Percentiles rank a stretch among this genome's conserved stretches.
Evolutionary conservation across 1,140 invertebrate genomes (phyloP).

Genomic region (Pseudomyrmex concolor): DNA sequence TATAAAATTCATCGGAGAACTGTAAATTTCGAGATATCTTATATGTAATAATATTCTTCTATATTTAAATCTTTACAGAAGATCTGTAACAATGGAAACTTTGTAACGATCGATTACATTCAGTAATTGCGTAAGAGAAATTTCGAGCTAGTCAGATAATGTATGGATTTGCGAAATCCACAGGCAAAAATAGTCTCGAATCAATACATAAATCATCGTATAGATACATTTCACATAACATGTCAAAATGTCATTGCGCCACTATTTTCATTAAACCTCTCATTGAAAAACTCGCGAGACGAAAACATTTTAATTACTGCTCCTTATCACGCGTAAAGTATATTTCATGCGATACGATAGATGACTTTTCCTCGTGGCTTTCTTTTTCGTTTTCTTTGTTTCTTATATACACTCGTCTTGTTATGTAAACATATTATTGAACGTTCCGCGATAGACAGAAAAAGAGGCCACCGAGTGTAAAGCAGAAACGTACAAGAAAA

Average conservation of each 20-base stretch:
- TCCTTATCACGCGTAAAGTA: conserved; percentile 48
- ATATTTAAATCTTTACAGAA: too few relatives aligned
- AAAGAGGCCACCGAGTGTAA: conserved; percentile 22
- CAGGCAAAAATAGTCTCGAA: too few relatives aligned
- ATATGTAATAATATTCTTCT: too few relatives aligned
- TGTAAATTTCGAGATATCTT: too few relatives aligned
- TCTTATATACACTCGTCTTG: conserved; percentile 7
- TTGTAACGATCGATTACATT: too few relatives aligned
- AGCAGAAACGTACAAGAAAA: background rate
- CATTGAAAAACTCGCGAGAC: background rate
- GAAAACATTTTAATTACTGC: conserved; percentile 64
- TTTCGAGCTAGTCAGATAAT: too few relatives aligned
- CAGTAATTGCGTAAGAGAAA: too few relatives aligned
- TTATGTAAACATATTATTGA: conserved; percentile 67
- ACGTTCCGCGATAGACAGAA: conserved; percentile 24
- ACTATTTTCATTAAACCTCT: background rate
- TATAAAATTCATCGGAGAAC: too few relatives aligned
- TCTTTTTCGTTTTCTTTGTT: conserved; percentile 13
- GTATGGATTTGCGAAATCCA: too few relatives aligned
- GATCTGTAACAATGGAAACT: too few relatives aligned
- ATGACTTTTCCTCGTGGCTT: background rate
- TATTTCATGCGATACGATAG: conserved; percentile 38
- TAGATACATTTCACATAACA: background rate
- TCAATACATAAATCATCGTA: background rate
- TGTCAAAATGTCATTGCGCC: background rate